These are phyloP conservation scores for Hyposoter didymator DNA, from an alignment of 2,888 invertebrate genomes.

Conservation along the genomic window DNA sequence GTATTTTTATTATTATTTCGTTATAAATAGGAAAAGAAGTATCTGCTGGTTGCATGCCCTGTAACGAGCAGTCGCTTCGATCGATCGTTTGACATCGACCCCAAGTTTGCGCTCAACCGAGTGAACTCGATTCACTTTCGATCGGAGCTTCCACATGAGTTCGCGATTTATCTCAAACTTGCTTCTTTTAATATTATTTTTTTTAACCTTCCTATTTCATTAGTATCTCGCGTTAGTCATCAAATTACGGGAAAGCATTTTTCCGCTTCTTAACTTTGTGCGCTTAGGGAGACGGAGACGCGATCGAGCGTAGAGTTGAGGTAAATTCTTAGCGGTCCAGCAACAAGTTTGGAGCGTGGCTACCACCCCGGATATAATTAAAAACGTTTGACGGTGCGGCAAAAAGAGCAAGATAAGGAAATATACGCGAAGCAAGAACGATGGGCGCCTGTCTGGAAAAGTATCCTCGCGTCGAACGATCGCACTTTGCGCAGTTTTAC, in stretches of 20 bases:
- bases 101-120: slow-evolving; percentile 42
- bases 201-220: slow-evolving; percentile 34
- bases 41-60: slow-evolving; percentile 37
- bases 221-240: slow-evolving; percentile 21
- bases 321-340: slow-evolving; percentile 51
- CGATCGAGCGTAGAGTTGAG: slow-evolving; percentile 48
- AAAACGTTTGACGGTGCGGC: slow-evolving; percentile 31
- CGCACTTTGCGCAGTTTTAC: slow-evolving; percentile 21
- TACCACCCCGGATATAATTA: slow-evolving; percentile 51
- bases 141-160: slow-evolving; percentile 40
- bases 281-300: slow-evolving; percentile 23
- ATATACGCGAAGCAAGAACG: slow-evolving; percentile 16
- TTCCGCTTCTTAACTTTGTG: slow-evolving; percentile 16
- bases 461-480: slow-evolving; percentile 41
- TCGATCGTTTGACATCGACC: slow-evolving; percentile 64
- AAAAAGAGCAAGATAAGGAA: background rate
- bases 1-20: slow-evolving; percentile 23
- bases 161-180: background rate
- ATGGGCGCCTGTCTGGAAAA: slow-evolving; percentile 10
- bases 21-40: slow-evolving; percentile 1
- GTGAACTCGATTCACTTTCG: slow-evolving; percentile 64
- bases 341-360: slow-evolving; percentile 42
- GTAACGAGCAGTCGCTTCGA: slow-evolving; percentile 49
- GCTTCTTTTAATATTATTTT: slow-evolving; percentile 16
- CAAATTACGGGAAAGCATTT: slow-evolving; percentile 29